These are phyloP conservation scores for Monochamus alternatus DNA, from an alignment of 2,888 invertebrate species.

Conservation along the genomic window DNA sequence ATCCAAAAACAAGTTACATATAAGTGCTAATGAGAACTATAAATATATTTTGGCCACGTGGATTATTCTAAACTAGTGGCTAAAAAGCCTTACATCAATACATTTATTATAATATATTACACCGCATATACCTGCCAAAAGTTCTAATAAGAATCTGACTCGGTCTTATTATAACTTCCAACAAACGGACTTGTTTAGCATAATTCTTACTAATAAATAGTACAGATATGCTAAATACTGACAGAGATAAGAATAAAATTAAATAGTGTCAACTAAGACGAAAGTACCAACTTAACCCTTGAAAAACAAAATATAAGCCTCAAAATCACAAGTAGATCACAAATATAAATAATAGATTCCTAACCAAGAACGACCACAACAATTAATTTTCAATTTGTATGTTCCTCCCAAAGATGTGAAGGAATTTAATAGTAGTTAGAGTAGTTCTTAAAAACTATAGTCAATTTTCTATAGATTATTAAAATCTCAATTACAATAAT, in stretches of 20 bases:
- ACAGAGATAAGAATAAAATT: constrained; percentile 7
- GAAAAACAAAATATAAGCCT: constrained; percentile 42
- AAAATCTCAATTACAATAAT: too few relatives aligned
- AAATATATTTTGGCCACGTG: constrained; percentile 69
- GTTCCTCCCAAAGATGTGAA: background rate
- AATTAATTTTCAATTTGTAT: background rate
- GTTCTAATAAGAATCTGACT: background rate
- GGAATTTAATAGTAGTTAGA: too few relatives aligned
- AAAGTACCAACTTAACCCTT: constrained; percentile 28
- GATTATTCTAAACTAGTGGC: constrained; percentile 68
- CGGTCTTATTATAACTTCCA: constrained; percentile 5
- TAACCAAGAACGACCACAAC: constrained; percentile 40
- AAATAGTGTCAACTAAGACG: constrained; percentile 9
- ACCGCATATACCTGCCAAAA: constrained; percentile 13
- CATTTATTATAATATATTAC: constrained; percentile 64
- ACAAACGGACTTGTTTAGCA: constrained; percentile 50
- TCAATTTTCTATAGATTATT: too few relatives aligned
- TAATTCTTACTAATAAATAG: constrained; percentile 58
- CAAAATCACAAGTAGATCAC: constrained; percentile 53
- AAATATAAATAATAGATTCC: constrained; percentile 43
- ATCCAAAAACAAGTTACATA: constrained; percentile 41
- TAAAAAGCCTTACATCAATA: constrained; percentile 70
- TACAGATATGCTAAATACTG: constrained; percentile 62
- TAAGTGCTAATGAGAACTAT: constrained; percentile 56
- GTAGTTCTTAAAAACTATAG: too few relatives aligned